Percentiles rank a stretch among this genome's conserved stretches.
phyloP scores from a whole-genome alignment of 2,888 invertebrate species.

The Cephus pulcher region DNA sequence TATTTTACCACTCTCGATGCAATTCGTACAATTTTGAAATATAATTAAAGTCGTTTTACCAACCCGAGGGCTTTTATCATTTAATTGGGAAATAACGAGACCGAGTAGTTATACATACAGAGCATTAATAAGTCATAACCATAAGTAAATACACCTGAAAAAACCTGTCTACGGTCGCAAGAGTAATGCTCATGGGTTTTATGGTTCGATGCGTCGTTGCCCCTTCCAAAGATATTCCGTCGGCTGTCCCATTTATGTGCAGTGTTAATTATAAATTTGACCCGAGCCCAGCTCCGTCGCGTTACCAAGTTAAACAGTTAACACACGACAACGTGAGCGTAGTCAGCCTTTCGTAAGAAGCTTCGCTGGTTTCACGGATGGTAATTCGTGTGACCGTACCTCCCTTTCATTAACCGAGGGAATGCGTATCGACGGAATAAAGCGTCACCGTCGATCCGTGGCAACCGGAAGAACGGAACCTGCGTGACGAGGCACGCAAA shows the following conservation, averaged over 20 bases:
- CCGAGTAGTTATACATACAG: not conserved
- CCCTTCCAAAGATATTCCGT: not conserved
- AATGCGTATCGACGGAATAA: not conserved
- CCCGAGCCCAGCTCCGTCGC: constrained; percentile 32
- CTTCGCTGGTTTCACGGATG: not conserved
- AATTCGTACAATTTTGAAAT: not conserved
- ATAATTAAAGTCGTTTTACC: not conserved
- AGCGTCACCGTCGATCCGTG: not conserved
- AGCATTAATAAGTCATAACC: not conserved
- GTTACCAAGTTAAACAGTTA: constrained; percentile 38
- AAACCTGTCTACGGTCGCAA: not conserved
- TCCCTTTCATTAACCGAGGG: not conserved
- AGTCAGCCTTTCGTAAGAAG: not conserved
- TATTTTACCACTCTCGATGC: not conserved
- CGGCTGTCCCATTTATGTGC: constrained; percentile 52
- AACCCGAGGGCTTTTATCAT: not conserved
- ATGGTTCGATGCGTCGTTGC: not conserved
- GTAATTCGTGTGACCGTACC: not conserved
- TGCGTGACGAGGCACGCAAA: not conserved
- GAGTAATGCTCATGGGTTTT: not conserved
- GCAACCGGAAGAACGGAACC: not conserved
- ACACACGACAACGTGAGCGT: not conserved
- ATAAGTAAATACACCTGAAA: not conserved
- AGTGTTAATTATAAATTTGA: constrained; percentile 56
- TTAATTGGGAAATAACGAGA: not conserved